Base-by-base conservation (phyloP, 1,140 invertebrate genomes). In the Drosophila nikananu region DNA sequence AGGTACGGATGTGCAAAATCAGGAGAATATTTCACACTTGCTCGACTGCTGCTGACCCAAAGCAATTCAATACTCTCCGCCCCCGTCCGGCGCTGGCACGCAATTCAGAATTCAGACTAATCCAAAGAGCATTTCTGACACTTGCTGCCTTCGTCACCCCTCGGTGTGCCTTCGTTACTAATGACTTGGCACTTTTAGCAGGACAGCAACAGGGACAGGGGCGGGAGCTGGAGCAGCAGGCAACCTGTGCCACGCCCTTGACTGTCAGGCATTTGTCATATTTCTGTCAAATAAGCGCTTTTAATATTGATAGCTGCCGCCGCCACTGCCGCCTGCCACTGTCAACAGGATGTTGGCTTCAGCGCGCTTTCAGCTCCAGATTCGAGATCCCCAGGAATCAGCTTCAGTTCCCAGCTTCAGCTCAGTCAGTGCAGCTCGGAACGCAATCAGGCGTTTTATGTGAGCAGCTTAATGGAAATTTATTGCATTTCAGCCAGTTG, bases 261-360 rank as follows among this genome's bases (percentile, higher is more conserved):
- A 71, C 79, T 90, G 86, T 90, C 86, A 91, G 76, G 86, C 86
- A 90, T 90, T 90, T 90, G 86, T 90, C 86, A 90, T 90, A 90
- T 90, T 90, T 90, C 86, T 90, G 86, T 90, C 86, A 90, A 90
- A 90, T 90, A 90, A 90, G 86, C 86, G 86, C 84, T 90, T 90
- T 90, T 91, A 90, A 90, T 90, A 90, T 90, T 90, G 86, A 90
- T 87, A 89, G 84, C 81, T 86, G 83, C 79, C 41, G 68, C 79
- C 35, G 64, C 60, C 67, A 67, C 39, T 32, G 41, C 37, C 30
- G 54, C 75, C 62, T 76, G 63, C 66, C 59, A 81, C 81, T 90
- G 86, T 86, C 78, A 86, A 89, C 86, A 84, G 84, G 84, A 87
- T 87, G 84, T 87, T 90, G 81, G 84, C 84, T 84, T 90, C 84